These are phyloP conservation scores for Lysiphlebus fabarum DNA, from an alignment of 1,140 invertebrate species.

Conservation along the genomic window DNA sequence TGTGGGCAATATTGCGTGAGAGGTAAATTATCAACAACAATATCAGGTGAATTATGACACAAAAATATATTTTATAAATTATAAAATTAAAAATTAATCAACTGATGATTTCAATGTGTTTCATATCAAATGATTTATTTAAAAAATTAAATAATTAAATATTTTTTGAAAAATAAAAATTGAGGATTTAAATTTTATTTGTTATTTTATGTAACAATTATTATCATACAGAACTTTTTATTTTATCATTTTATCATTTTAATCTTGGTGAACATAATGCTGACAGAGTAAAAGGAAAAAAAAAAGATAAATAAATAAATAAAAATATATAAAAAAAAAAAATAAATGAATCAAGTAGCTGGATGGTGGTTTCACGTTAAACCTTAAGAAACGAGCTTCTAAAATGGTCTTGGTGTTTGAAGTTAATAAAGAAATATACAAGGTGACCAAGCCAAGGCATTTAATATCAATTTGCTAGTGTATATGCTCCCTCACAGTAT, in stretches of 20 bases:
- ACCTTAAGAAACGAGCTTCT: conserved; percentile 26
- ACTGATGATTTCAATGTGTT: conserved; percentile 7
- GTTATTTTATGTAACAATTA: too few relatives aligned
- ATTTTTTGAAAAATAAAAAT: too few relatives aligned
- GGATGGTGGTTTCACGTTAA: conserved; percentile 21
- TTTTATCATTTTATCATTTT: too few relatives aligned
- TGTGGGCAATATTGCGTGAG: conserved; percentile 20
- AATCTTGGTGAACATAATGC: too few relatives aligned
- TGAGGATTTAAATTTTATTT: too few relatives aligned
- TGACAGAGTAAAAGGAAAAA: conserved; percentile 4
- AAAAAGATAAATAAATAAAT: background rate
- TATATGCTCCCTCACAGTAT: conserved; percentile 32
- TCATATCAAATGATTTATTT: background rate
- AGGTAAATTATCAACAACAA: conserved; percentile 22
- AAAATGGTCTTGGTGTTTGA: conserved; percentile 28
- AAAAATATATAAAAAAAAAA: conserved; percentile 7
- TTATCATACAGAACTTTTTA: too few relatives aligned
- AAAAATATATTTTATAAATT: background rate
- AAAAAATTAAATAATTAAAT: background rate
- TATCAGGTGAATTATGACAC: conserved; percentile 20
- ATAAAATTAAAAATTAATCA: background rate
- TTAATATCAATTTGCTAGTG: conserved; percentile 50
- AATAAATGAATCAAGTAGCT: conserved; percentile 4
- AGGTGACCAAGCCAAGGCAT: conserved; percentile 47
- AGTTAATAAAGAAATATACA: conserved; percentile 51